Conservation (phyloP, 2,113 vertebrate genomes). For the Periophthalmodon schlosseri region DNA sequence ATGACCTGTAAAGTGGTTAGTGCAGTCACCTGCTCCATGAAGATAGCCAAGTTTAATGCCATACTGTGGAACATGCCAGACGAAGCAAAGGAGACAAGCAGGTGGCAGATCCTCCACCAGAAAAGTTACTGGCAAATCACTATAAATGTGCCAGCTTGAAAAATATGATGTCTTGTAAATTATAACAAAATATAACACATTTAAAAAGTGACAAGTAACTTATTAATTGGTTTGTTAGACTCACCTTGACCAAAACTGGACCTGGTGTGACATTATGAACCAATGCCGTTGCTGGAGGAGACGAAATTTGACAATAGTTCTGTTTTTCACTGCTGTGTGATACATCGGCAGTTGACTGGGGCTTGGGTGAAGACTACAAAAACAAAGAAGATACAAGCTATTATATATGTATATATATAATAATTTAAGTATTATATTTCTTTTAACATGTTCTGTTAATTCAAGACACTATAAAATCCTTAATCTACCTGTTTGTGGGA, state of each 20-base stretch:
- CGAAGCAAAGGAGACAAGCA: too few species aligned
- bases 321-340: constrained; percentile 68
- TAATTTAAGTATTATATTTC: too few species aligned
- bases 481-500: constrained; percentile 49
- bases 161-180: too few species aligned
- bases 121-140: background rate
- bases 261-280: constrained; percentile 75
- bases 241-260: constrained; percentile 89
- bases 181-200: background rate
- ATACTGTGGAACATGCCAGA: too few species aligned
- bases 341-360: constrained; percentile 78
- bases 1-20: too few species aligned
- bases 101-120: too few species aligned
- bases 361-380: constrained; percentile 79
- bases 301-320: constrained; percentile 58
- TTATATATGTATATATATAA: background rate
- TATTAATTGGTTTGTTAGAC: constrained; percentile 11
- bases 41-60: too few species aligned
- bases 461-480: constrained; percentile 8
- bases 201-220: background rate
- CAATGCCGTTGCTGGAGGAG: constrained; percentile 64
- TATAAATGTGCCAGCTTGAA: background rate
- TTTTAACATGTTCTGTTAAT: constrained; percentile 24
- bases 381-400: constrained; percentile 42
- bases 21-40: too few species aligned